phyloP scores from a whole-genome alignment of 2,888 invertebrate species.

The Temnothorax unifasciatus region DNA sequence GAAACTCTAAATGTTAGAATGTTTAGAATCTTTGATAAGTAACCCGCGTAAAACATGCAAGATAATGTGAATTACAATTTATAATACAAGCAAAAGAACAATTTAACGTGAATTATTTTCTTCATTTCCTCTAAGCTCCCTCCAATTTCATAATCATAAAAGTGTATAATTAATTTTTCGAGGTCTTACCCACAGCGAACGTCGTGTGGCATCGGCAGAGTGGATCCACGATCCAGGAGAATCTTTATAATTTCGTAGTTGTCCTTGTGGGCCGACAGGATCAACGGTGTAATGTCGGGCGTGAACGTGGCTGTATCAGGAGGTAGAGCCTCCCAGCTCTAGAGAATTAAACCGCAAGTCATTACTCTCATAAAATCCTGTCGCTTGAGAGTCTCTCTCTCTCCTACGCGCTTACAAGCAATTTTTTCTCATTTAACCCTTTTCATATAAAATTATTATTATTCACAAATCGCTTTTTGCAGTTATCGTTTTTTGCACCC shows the following conservation, averaged over 20 bases:
- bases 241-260: slow-evolving; percentile 99
- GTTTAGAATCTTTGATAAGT: background rate
- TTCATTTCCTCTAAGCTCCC: background rate
- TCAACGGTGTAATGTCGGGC: slow-evolving; percentile 98
- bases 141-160: background rate
- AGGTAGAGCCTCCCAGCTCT: slow-evolving; percentile 97
- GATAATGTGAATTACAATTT: background rate
- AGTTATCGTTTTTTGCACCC: background rate
- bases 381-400: background rate
- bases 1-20: background rate
- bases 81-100: background rate
- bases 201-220: slow-evolving; percentile 97
- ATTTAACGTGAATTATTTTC: slow-evolving; percentile 8
- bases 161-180: background rate
- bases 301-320: slow-evolving; percentile 98
- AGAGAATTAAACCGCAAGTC: slow-evolving; percentile 73
- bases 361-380: slow-evolving; percentile 19
- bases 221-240: slow-evolving; percentile 97
- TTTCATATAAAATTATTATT: background rate
- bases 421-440: background rate
- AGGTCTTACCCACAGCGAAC: slow-evolving; percentile 89
- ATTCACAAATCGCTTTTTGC: background rate
- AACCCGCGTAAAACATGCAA: background rate
- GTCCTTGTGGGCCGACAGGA: slow-evolving; percentile 98
- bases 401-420: background rate